phyloP scores from a whole-genome alignment of 1,140 invertebrate genomes.

The Limonius californicus region DNA sequence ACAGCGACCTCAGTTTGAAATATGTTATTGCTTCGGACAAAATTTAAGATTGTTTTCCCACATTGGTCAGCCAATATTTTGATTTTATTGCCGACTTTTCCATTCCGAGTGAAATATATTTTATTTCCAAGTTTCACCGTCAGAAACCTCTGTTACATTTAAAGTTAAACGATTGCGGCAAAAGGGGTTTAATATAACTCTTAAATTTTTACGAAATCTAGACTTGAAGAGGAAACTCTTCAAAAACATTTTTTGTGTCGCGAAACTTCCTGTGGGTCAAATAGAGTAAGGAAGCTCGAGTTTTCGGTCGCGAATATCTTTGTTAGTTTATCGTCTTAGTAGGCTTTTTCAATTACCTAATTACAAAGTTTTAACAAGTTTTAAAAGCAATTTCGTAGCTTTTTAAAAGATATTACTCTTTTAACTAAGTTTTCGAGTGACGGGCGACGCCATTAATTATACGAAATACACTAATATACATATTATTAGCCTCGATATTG shows the following conservation, averaged over 20 bases:
- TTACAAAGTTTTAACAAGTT: constrained; percentile 25
- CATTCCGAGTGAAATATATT: constrained; percentile 18
- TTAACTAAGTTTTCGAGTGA: constrained; percentile 17
- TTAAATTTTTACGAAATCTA: background rate
- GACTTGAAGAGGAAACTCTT: background rate
- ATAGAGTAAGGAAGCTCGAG: background rate
- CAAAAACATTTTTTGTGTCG: background rate
- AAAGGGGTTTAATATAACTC: background rate
- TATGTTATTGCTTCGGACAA: constrained; percentile 32
- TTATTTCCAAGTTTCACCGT: constrained; percentile 1
- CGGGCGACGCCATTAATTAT: constrained; percentile 8
- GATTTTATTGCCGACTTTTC: constrained; percentile 40
- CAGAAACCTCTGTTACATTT: constrained; percentile 7
- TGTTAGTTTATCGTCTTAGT: constrained; percentile 9
- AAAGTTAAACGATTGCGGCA: constrained; percentile 5
- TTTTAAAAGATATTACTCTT: constrained; percentile 24
- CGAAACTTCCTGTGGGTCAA: background rate
- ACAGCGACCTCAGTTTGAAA: constrained; percentile 16
- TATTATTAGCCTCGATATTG: background rate
- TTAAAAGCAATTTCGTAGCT: constrained; percentile 19
- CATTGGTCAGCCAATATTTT: constrained; percentile 42
- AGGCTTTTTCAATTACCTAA: constrained; percentile 21
- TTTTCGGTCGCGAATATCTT: background rate
- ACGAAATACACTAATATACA: constrained; percentile 9
- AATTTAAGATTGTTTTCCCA: constrained; percentile 37